phyloP scores from a whole-genome alignment of 2,113 vertebrate genomes.

The Oenanthe melanoleuca region DNA sequence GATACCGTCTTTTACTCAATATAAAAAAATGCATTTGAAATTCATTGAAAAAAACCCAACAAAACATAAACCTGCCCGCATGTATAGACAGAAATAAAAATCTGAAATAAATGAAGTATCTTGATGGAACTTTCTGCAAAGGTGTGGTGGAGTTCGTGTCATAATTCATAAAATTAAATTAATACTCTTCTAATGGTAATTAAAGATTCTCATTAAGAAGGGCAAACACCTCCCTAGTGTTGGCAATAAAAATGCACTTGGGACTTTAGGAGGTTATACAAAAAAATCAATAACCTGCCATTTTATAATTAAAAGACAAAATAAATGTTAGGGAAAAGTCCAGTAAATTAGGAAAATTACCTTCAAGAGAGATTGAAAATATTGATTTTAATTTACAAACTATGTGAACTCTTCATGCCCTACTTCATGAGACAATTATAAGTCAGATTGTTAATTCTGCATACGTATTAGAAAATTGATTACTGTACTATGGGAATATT shows the following conservation, averaged over 20 bases:
- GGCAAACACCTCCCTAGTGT: conserved; percentile 58
- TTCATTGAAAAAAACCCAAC: neutral
- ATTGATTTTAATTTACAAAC: conserved; percentile 94
- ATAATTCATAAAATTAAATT: conserved; percentile 78
- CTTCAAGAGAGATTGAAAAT: conserved; percentile 89
- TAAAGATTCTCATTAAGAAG: conserved; percentile 81
- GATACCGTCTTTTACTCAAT: neutral
- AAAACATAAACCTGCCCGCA: neutral
- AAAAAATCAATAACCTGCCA: conserved; percentile 88
- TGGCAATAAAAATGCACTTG: conserved; percentile 76
- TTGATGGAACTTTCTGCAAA: neutral
- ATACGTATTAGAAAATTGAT: conserved; percentile 75
- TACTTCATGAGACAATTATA: conserved; percentile 81
- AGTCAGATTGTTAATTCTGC: conserved; percentile 78
- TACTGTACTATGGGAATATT: conserved; percentile 72
- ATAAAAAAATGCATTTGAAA: neutral
- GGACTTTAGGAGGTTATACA: conserved; percentile 72
- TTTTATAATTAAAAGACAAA: conserved; percentile 92
- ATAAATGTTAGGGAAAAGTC: conserved; percentile 83
- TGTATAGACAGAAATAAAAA: neutral
- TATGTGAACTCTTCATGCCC: conserved; percentile 84
- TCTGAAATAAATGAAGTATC: neutral
- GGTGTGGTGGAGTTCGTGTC: conserved; percentile 16
- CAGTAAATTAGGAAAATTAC: conserved; percentile 90
- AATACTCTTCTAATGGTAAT: conserved; percentile 78